A percentile compares a stretch with the other conserved stretches of the same genome.
phyloP scores from a whole-genome alignment of 2,888 invertebrate genomes.

The Drosophila anceps region DNA sequence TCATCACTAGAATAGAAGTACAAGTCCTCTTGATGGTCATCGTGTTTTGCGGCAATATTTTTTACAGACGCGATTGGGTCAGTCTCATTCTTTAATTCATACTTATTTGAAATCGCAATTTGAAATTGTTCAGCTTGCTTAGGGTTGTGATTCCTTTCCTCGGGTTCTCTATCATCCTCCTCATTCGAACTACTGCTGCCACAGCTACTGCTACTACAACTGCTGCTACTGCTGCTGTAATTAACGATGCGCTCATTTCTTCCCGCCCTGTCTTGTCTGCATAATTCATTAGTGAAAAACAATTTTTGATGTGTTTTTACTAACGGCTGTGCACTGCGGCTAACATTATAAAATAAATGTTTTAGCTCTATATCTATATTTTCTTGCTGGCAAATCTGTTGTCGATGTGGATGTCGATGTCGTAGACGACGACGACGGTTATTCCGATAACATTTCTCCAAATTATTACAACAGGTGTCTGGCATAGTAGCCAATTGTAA shows the following conservation, averaged over 20 bases:
- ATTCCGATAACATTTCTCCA: constrained; percentile 13
- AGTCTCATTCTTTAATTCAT: constrained; percentile 56
- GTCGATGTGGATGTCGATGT: constrained; percentile 3
- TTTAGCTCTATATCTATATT: constrained; percentile 54
- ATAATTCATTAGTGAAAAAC: constrained; percentile 78
- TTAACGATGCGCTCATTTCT: constrained; percentile 64
- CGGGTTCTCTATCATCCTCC: constrained; percentile 44
- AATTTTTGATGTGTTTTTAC: constrained; percentile 65
- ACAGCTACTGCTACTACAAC: constrained; percentile 46
- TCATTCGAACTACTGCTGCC: constrained; percentile 54
- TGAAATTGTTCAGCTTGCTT: not conserved
- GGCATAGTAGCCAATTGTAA: not conserved
- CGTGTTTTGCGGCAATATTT: constrained; percentile 1
- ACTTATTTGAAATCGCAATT: constrained; percentile 16
- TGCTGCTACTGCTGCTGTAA: constrained; percentile 69
- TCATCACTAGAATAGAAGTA: constrained; percentile 34
- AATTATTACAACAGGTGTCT: constrained; percentile 20
- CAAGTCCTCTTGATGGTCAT: constrained; percentile 22
- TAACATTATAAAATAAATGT: constrained; percentile 48
- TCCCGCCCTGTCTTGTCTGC: constrained; percentile 34
- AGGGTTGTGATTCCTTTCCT: not conserved
- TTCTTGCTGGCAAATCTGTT: constrained; percentile 11
- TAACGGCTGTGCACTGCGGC: not conserved
- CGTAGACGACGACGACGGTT: constrained; percentile 18
- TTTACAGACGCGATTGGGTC: constrained; percentile 28